These are phyloP conservation scores for Oscheius sp. DNA, from an alignment of 2,888 invertebrate genomes.

Conservation along the genomic window DNA sequence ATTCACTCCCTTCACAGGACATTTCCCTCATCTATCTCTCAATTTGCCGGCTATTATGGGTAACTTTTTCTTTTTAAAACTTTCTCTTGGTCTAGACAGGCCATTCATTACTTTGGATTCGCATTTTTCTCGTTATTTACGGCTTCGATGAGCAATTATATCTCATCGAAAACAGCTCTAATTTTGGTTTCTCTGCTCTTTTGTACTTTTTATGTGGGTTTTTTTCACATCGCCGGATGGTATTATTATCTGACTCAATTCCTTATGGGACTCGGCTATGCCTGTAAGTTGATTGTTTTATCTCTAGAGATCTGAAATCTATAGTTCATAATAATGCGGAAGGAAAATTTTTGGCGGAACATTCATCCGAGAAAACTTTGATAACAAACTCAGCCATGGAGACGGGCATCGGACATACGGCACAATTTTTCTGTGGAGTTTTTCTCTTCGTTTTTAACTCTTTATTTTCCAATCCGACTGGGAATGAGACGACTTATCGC, in stretches of 20 bases:
- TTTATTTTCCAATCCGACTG: conserved; percentile 37
- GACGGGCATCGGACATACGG: conserved; percentile 41
- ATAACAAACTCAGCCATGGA: conserved; percentile 41
- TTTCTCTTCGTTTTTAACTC: conserved; percentile 37
- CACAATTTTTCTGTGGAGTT: conserved; percentile 38
- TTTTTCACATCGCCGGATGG: conserved; percentile 35
- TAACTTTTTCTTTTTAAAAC: conserved; percentile 15
- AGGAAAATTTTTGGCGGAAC: conserved; percentile 44
- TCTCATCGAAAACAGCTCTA: conserved; percentile 40
- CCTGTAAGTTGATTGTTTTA: conserved; percentile 22
- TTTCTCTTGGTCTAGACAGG: conserved; percentile 37
- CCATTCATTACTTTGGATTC: conserved; percentile 44
- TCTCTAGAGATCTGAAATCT: background rate
- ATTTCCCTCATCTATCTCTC: conserved; percentile 37
- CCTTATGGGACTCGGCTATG: conserved; percentile 42
- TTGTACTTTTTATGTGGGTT: conserved; percentile 33
- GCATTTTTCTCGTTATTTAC: conserved; percentile 46
- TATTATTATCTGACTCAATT: conserved; percentile 40
- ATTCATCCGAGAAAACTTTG: conserved; percentile 41
- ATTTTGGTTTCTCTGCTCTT: conserved; percentile 33
- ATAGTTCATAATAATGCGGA: conserved; percentile 46
- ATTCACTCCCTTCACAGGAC: conserved; percentile 38
- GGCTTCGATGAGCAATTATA: conserved; percentile 36
- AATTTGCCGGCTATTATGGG: conserved; percentile 50
- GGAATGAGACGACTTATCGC: conserved; percentile 29